Evolutionary conservation across 2,888 invertebrate genomes (phyloP), one percentile per base, ranked within the genome.

Genomic region (Hydriomena furcata): DNA sequence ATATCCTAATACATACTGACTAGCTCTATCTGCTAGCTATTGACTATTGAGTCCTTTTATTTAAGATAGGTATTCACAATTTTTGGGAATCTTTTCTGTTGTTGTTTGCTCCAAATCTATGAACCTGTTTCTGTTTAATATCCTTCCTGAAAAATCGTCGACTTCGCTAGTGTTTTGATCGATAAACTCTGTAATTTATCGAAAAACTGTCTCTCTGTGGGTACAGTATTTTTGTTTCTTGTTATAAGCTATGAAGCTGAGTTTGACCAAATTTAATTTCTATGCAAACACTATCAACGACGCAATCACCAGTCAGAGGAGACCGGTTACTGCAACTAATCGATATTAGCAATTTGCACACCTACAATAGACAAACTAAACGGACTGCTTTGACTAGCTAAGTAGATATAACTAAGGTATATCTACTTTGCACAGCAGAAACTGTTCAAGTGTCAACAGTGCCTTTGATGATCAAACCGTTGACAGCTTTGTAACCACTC

Each of bases 1-100:
- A 75, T 71, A 76, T 76, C 79, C 80, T 79, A 78, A 82, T 83
- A 83, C 82, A 79, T 80, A 76, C 71, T 28, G 38, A 25, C 31
- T 41, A 71, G 60, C 62, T 69, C 63, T 68, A 63, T 71, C 66
- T 68, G 64, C 59, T 54, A 48, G 52, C 44, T 64, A 44, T 49
- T 41, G 35, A 48, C 28, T 28, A 23, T 27, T 11, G 6, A 11
- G 13, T 13, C n/a, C 31, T 7, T 28, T 10, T 31, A 13, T 17
- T 31, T 4, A 7, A 13, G 6, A n/a, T 31, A n/a, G n/a, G n/a
- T n/a, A n/a, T 13, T 17, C 11, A 28, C 11, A 11, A n/a, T n/a
- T 23, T 23, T 23, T 5, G 23, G 17, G 4, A 17, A 17, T 17
- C 2, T 3, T 17, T 3, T 4, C 17, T 17, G 17, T 17, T 17